phyloP scores from a whole-genome alignment of 2,797 vertebrate species.

The Hippocampus kuda region DNA sequence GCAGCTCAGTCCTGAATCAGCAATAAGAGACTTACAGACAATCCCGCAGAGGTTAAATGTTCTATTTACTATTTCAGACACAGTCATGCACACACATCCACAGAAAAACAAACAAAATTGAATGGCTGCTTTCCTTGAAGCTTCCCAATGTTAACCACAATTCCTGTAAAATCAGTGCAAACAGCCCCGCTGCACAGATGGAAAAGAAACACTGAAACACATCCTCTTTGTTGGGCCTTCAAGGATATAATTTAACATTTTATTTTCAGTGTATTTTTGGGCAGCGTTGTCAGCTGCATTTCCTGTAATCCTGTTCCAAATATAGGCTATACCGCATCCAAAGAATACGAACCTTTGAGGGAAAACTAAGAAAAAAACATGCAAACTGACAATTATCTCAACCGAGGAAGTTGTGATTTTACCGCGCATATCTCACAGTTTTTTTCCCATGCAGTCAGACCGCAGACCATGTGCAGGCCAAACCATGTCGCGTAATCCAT shows the following conservation, averaged over 20 bases:
- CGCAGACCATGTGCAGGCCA: no score
- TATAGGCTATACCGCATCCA: no score
- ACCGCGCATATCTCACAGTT: neutral
- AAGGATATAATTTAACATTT: conserved; percentile 3
- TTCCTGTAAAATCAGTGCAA: conserved; percentile 1
- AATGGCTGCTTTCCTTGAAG: neutral
- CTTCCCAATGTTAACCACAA: conserved; percentile 1
- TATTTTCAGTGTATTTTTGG: neutral
- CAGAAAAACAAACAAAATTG: conserved; percentile 14
- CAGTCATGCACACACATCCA: conserved; percentile 25
- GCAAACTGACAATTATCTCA: neutral
- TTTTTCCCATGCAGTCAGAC: no score
- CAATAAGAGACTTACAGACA: conserved; percentile 38
- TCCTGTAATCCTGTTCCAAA: conserved; percentile 1
- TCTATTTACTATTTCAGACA: conserved; percentile 41
- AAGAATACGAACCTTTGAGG: neutral
- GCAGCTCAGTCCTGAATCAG: conserved; percentile 48
- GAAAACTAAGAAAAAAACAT: neutral
- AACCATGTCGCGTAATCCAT: no score
- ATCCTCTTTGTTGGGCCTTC: conserved; percentile 23
- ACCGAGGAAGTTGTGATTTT: neutral
- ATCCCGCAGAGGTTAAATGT: conserved; percentile 47
- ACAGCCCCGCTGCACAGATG: neutral
- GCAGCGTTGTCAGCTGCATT: neutral
- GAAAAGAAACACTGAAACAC: conserved; percentile 4